phyloP scores from a whole-genome alignment of 2,797 vertebrate species.

The Aldrovandia affinis region DNA sequence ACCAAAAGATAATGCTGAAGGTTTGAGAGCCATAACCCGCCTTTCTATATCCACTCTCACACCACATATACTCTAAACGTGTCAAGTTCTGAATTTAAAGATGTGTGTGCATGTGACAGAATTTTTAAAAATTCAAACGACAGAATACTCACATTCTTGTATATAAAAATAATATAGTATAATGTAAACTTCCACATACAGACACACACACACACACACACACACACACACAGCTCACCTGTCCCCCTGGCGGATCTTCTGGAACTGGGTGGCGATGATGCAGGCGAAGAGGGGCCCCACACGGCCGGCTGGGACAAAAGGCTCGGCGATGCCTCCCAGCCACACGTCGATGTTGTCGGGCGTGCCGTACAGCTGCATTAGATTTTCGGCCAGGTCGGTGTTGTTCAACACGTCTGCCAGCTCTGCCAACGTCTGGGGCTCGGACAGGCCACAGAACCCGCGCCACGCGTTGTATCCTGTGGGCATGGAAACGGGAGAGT shows the following conservation, averaged over 20 bases:
- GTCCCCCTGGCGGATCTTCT: constrained; percentile 81
- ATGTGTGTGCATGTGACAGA: neutral
- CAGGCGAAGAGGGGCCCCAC: constrained; percentile 87
- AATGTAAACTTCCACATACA: neutral
- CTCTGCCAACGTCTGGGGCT: constrained; percentile 69
- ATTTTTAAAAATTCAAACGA: neutral
- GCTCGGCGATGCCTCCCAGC: constrained; percentile 83
- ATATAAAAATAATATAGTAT: neutral
- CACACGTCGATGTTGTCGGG: constrained; percentile 86
- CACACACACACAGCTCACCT: constrained; percentile 65
- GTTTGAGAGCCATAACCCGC: no score
- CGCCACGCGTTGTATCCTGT: constrained; percentile 89
- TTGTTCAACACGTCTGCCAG: constrained; percentile 75
- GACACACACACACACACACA: neutral
- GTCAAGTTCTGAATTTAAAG: neutral
- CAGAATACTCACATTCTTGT: neutral
- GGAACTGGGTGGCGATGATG: constrained; percentile 84
- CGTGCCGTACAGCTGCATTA: constrained; percentile 79
- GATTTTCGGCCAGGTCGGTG: constrained; percentile 62
- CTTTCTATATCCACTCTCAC: neutral
- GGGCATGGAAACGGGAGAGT: neutral
- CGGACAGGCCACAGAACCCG: constrained; percentile 78
- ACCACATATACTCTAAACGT: neutral
- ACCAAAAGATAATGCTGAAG: neutral
- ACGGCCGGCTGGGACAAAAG: constrained; percentile 72